These are phyloP conservation scores for Ethmia dodecea DNA, from an alignment of 2,888 invertebrate species.

Conservation along the genomic window DNA sequence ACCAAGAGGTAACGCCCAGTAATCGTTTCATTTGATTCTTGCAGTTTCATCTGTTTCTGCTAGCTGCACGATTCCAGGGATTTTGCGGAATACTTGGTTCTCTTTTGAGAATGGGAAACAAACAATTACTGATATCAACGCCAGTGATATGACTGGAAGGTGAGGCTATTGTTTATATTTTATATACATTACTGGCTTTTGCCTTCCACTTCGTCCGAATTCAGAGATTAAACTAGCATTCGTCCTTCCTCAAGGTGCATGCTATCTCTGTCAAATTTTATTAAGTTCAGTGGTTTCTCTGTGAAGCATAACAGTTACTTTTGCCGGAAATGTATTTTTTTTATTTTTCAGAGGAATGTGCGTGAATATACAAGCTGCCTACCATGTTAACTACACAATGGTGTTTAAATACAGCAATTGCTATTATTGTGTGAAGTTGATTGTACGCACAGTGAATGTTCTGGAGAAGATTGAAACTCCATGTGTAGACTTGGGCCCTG, in stretches of 20 bases:
- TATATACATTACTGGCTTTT: no score
- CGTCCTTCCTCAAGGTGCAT: no score
- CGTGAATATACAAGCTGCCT: slow-evolving; percentile 84
- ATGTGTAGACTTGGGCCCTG: slow-evolving; percentile 83
- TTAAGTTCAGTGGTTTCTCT: no score
- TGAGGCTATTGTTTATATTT: no score
- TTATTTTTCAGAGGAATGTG: slow-evolving; percentile 79
- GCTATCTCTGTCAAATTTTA: no score
- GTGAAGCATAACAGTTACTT: no score
- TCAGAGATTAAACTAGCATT: no score
- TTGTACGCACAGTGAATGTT: slow-evolving; percentile 92
- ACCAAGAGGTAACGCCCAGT: slow-evolving; percentile 52
- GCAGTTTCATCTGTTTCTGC: slow-evolving; percentile 46
- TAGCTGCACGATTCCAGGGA: slow-evolving; percentile 85
- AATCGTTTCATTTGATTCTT: slow-evolving; percentile 28
- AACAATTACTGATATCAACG: slow-evolving; percentile 89
- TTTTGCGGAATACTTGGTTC: slow-evolving; percentile 93
- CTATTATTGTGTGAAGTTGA: slow-evolving; percentile 90
- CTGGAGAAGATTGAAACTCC: slow-evolving; percentile 92
- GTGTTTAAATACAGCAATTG: slow-evolving; percentile 85
- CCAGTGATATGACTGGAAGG: slow-evolving; percentile 84
- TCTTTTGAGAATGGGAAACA: slow-evolving; percentile 92
- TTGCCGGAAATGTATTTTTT: neutral
- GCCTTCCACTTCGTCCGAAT: neutral
- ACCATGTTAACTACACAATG: slow-evolving; percentile 90